phyloP scores from a whole-genome alignment of 35 echinoderm and acorn worm species.

The Ophioderma brevispina region DNA sequence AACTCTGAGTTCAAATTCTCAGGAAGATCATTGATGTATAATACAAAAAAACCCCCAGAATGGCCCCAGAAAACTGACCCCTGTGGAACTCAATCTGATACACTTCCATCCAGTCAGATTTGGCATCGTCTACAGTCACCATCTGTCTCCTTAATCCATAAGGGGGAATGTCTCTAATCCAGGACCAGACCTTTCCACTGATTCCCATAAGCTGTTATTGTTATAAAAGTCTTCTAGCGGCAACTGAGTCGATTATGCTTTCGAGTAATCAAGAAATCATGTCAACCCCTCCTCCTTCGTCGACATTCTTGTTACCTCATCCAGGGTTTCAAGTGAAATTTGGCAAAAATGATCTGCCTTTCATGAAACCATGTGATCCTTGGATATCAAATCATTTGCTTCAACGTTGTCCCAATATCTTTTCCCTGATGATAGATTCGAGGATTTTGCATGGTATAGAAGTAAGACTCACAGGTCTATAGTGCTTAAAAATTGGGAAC shows the following conservation, averaged over 20 bases:
- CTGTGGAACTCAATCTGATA: no score
- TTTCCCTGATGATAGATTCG: no score
- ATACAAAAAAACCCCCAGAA: no score
- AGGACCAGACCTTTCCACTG: background rate
- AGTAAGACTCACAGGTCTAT: slow-evolving; percentile 64
- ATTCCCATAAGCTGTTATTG: background rate
- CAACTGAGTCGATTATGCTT: slow-evolving; percentile 30
- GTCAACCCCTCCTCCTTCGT: slow-evolving; percentile 9
- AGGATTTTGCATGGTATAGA: slow-evolving; percentile 27
- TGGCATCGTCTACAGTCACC: background rate
- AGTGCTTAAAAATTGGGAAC: slow-evolving; percentile 39
- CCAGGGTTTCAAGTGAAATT: background rate
- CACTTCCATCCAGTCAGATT: slow-evolving; percentile 8
- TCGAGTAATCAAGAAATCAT: slow-evolving; percentile 15
- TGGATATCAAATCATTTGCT: slow-evolving; percentile 22
- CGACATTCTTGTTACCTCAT: background rate
- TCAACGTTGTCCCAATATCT: slow-evolving; percentile 19
- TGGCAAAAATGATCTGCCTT: slow-evolving; percentile 6
- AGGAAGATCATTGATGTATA: no score
- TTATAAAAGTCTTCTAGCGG: background rate
- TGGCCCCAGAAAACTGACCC: no score
- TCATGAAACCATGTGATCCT: slow-evolving; percentile 40
- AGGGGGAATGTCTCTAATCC: slow-evolving; percentile 10
- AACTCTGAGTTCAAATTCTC: no score
- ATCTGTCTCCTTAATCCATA: slow-evolving; percentile 2